Percentiles rank a stretch among this genome's conserved stretches.
Conservation (phyloP, 2,888 invertebrate species). For the Caenorhabditis panamensis region DNA sequence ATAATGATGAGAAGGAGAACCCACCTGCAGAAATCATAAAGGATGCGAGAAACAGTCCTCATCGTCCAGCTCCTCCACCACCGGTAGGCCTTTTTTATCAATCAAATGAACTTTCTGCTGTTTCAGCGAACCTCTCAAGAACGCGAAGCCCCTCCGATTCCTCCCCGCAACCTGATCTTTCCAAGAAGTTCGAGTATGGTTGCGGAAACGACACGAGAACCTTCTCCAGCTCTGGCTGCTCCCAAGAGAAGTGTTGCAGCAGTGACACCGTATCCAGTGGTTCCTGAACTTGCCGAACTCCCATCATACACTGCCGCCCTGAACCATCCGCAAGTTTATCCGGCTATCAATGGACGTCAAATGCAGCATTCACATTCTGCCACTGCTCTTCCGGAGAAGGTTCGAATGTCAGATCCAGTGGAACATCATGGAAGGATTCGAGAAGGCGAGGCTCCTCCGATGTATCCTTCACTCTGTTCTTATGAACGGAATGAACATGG, state of each 20-base stretch:
- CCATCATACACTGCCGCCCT: conserved; percentile 54
- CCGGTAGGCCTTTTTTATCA: conserved; percentile 25
- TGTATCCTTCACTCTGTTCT: conserved; percentile 74
- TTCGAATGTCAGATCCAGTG: conserved; percentile 24
- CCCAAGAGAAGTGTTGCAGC: conserved; percentile 36
- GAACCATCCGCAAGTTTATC: conserved; percentile 53
- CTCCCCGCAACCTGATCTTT: conserved; percentile 43
- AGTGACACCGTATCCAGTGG: conserved; percentile 46
- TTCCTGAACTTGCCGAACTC: conserved; percentile 57
- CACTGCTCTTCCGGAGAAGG: conserved; percentile 39
- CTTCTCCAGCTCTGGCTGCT: conserved; percentile 4
- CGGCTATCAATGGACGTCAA: conserved; percentile 18
- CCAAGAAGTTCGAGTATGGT: conserved; percentile 51
- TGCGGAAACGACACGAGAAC: conserved; percentile 22
- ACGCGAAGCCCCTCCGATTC: conserved; percentile 45
- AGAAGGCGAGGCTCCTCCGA: conserved; percentile 63
- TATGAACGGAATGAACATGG: conserved; percentile 80
- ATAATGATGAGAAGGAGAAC: conserved; percentile 16
- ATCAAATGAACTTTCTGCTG: neutral
- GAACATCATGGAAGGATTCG: conserved; percentile 10
- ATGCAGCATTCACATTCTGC: conserved; percentile 50
- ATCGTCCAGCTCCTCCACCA: conserved; percentile 44
- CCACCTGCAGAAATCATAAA: neutral
- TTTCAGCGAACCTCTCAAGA: conserved; percentile 47
- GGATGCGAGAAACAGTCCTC: conserved; percentile 27